phyloP scores from a whole-genome alignment of 2,797 vertebrate genomes.

The Thunnus albacares region DNA sequence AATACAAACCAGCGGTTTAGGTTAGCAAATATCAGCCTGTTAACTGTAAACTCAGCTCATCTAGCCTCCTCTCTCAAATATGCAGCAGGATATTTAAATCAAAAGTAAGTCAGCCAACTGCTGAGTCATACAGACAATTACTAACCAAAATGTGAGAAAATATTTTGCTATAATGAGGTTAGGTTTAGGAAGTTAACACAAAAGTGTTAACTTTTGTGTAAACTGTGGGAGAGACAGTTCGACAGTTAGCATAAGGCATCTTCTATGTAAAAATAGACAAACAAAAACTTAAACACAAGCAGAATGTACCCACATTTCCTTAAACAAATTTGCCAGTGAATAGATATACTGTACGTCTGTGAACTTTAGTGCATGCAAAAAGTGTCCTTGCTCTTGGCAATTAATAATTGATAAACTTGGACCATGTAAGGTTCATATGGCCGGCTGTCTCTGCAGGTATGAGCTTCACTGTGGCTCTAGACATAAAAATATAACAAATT shows the following conservation, averaged over 20 bases:
- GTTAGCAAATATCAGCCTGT: background rate
- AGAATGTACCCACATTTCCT: background rate
- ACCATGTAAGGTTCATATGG: constrained; percentile 38
- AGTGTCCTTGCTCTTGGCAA: background rate
- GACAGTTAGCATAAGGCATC: background rate
- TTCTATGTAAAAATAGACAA: background rate
- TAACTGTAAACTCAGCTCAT: background rate
- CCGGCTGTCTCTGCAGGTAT: constrained; percentile 40
- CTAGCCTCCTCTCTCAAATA: background rate
- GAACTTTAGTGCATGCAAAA: background rate
- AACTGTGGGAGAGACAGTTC: too few relatives aligned
- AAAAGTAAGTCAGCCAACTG: background rate
- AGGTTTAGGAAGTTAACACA: background rate
- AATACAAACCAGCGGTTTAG: background rate
- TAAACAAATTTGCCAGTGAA: background rate
- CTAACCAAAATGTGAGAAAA: background rate
- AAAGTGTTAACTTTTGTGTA: too few relatives aligned
- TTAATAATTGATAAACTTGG: constrained; percentile 15
- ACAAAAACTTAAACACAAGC: background rate
- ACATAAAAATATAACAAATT: constrained; percentile 19
- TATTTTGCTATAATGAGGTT: background rate
- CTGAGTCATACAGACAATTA: background rate
- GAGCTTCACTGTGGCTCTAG: constrained; percentile 1
- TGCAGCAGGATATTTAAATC: background rate
- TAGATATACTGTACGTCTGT: too few relatives aligned